phyloP scores from a whole-genome alignment of 2,797 vertebrate genomes.

The Xiphophorus birchmanni region DNA sequence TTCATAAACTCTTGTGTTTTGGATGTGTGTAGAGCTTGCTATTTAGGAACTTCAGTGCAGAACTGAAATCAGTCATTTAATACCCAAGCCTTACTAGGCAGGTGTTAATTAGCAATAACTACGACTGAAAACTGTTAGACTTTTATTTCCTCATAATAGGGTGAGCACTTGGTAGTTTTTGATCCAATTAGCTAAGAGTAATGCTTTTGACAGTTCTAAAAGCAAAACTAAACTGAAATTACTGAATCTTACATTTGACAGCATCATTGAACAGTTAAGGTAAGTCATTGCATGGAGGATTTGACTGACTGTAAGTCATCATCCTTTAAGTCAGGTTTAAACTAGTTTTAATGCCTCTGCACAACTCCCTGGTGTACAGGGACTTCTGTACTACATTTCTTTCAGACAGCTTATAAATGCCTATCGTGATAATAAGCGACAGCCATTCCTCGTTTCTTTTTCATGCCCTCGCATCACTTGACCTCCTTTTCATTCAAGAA shows the following conservation, averaged over 20 bases:
- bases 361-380: neutral
- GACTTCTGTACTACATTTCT: neutral
- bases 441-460: neutral
- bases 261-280: neutral
- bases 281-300: neutral
- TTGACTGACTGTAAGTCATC: neutral
- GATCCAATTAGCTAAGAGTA: too few species aligned
- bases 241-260: neutral
- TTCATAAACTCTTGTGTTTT: neutral
- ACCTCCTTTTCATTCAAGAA: conserved; percentile 1
- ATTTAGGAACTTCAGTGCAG: neutral
- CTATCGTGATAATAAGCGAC: neutral
- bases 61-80: neutral
- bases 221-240: neutral
- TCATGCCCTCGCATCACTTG: neutral
- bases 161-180: neutral
- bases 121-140: neutral
- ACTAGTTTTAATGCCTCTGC: neutral
- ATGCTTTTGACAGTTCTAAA: too few species aligned
- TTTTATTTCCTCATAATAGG: neutral
- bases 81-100: neutral
- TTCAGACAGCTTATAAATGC: conserved; percentile 1
- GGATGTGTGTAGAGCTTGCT: neutral
- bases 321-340: neutral
- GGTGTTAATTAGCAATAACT: neutral